Conservation (phyloP, 2,113 vertebrate genomes). For the Pelvicachromis taeniatus region DNA sequence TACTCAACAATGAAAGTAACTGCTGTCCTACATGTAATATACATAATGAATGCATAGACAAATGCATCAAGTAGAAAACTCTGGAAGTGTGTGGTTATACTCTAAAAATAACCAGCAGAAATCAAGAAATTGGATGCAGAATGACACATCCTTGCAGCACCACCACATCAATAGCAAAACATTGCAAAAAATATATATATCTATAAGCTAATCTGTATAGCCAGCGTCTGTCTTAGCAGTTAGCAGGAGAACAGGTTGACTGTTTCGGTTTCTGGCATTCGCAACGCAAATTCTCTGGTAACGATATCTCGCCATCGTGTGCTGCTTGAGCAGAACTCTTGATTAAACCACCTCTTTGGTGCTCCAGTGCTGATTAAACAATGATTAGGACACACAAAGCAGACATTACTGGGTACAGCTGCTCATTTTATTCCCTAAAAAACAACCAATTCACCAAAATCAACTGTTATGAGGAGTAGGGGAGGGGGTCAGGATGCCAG, state of each 20-base stretch:
- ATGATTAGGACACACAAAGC: conserved; percentile 26
- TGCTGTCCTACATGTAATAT: not conserved
- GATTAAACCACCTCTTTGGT: conserved; percentile 2
- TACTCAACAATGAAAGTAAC: not conserved
- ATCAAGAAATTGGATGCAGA: not conserved
- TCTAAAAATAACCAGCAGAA: not conserved
- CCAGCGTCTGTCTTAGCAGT: not conserved
- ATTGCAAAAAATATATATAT: not conserved
- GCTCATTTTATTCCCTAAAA: not conserved
- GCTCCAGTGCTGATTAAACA: conserved; percentile 19
- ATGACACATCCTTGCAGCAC: not conserved
- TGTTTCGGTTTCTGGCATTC: not conserved
- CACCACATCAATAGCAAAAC: not conserved
- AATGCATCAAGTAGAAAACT: not conserved
- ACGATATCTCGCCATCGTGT: not conserved
- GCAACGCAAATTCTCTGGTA: not conserved
- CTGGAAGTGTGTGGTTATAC: not conserved
- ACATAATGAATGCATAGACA: not conserved
- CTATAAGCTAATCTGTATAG: not conserved
- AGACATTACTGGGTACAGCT: conserved; percentile 9
- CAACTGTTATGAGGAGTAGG: not conserved
- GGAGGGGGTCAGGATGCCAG: not conserved
- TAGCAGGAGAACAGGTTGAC: not conserved
- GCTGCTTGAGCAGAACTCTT: not conserved
- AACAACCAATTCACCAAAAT: not conserved